A percentile compares a stretch with the other conserved stretches of the same genome.
These are phyloP conservation scores for Leptinotarsa defecta DNA, from an alignment of 1,140 invertebrate species.

Conservation along the genomic window DNA sequence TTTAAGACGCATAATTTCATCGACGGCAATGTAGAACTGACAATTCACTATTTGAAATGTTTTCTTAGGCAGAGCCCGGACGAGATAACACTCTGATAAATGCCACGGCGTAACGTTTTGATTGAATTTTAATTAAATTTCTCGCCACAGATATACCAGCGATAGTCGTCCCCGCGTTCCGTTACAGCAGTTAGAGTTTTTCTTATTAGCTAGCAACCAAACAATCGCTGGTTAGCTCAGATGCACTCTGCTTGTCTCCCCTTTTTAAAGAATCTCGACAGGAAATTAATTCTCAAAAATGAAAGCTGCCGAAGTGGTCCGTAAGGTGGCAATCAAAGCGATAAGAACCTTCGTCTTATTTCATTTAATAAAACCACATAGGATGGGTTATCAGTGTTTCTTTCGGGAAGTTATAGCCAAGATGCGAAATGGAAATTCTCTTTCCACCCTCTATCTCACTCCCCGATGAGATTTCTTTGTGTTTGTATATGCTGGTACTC, in stretches of 20 bases:
- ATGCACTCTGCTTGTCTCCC: constrained; percentile 51
- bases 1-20: constrained; percentile 54
- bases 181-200: constrained; percentile 49
- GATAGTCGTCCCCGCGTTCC: constrained; percentile 44
- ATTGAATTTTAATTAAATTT: constrained; percentile 58
- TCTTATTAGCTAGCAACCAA: constrained; percentile 51
- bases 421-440: background rate
- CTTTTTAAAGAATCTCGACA: constrained; percentile 56
- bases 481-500: background rate
- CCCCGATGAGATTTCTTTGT: no score
- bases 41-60: constrained; percentile 56
- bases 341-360: constrained; percentile 53
- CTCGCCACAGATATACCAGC: constrained; percentile 45
- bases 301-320: constrained; percentile 51
- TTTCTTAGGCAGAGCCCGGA: constrained; percentile 51
- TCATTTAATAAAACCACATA: constrained; percentile 51
- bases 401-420: constrained; percentile 18
- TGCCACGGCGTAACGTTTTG: constrained; percentile 50
- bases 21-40: constrained; percentile 48
- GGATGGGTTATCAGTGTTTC: constrained; percentile 48
- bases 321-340: constrained; percentile 46
- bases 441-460: no score
- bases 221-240: constrained; percentile 53
- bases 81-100: constrained; percentile 53
- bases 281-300: constrained; percentile 59